Percentiles rank a stretch among this genome's conserved stretches.
Conservation (phyloP, 2,113 vertebrate genomes). For the Callopanchax toddi region DNA sequence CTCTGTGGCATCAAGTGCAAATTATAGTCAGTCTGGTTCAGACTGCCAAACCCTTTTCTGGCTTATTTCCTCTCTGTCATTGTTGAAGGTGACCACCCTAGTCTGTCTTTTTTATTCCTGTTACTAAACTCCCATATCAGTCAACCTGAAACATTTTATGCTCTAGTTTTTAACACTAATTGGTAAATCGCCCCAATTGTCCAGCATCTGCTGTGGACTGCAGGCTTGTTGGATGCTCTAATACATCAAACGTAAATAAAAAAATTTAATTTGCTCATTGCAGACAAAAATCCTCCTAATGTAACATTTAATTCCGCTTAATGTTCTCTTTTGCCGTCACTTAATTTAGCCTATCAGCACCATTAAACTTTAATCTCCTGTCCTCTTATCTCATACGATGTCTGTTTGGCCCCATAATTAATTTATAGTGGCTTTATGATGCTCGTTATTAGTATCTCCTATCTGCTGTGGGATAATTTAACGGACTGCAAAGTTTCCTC, state of each 20-base stretch:
- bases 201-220: background rate
- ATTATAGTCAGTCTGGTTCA: constrained; percentile 17
- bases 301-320: background rate
- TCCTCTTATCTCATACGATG: constrained; percentile 11
- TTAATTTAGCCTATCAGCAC: constrained; percentile 10
- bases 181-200: background rate
- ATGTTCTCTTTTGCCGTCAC: constrained; percentile 4
- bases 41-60: constrained; percentile 15
- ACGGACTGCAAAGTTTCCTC: constrained; percentile 1
- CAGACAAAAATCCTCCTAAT: background rate
- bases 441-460: background rate
- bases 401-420: constrained; percentile 6
- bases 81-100: background rate
- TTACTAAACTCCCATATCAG: background rate
- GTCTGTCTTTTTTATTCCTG: too few species aligned
- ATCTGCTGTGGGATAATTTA: constrained; percentile 2
- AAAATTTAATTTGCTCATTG: background rate
- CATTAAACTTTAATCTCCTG: constrained; percentile 24
- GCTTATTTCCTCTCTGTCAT: background rate
- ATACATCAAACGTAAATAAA: background rate
- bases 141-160: background rate
- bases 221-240: background rate
- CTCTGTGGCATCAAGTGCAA: constrained; percentile 17
- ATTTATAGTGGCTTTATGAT: constrained; percentile 16
- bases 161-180: background rate